phyloP scores from a whole-genome alignment of 2,888 invertebrate genomes.

The Venusia cambrica region DNA sequence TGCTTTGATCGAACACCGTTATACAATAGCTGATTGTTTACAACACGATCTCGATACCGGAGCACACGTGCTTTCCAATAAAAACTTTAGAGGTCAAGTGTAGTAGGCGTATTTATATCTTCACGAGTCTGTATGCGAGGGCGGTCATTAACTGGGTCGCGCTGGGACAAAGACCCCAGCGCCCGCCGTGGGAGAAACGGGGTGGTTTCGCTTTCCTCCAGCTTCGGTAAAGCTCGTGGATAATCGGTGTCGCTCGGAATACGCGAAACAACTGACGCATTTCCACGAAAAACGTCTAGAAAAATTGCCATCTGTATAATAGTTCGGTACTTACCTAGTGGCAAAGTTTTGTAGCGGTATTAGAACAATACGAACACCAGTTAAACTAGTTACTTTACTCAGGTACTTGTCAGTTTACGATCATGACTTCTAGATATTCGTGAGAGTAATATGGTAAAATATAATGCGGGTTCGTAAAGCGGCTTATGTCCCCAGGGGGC shows the following conservation, averaged over 20 bases:
- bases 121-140: conserved; percentile 72
- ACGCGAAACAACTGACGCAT: conserved; percentile 50
- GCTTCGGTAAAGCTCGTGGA: conserved; percentile 39
- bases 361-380: conserved; percentile 6
- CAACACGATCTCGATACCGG: conserved; percentile 61
- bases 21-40: conserved; percentile 51
- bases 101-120: conserved; percentile 80
- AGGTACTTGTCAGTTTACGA: too few relatives aligned
- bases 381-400: too few relatives aligned
- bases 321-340: too few relatives aligned
- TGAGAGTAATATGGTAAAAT: conserved; percentile 12
- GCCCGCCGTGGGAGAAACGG: conserved; percentile 50
- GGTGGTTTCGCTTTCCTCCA: conserved; percentile 70
- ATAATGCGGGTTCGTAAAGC: conserved; percentile 3
- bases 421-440: too few relatives aligned
- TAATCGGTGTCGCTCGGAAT: conserved; percentile 43
- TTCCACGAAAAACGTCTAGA: conserved; percentile 47
- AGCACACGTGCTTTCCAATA: conserved; percentile 74
- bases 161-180: conserved; percentile 73
- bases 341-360: conserved; percentile 25
- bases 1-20: conserved; percentile 10
- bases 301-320: conserved; percentile 31
- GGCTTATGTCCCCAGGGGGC: conserved; percentile 52
- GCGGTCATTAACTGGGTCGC: conserved; percentile 81
- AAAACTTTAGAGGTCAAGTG: conserved; percentile 81